Conservation (phyloP, 53 echinoderm and acorn worm species). For the Zoroaster sp. region DNA sequence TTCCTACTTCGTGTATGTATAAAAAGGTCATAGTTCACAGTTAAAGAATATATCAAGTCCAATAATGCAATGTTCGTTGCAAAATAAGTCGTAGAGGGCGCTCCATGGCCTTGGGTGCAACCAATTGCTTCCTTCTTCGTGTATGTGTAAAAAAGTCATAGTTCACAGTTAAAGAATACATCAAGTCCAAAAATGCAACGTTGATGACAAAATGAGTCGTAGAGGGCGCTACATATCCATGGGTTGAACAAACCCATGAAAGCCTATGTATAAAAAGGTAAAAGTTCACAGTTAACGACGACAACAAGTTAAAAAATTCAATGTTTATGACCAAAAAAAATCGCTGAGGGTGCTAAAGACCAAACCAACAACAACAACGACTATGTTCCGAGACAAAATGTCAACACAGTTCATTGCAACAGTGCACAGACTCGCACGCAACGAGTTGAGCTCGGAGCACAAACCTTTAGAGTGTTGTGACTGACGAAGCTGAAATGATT, state of each 20-base stretch:
- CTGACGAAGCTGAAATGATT: too few species aligned
- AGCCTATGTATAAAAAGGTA: neutral
- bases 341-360: neutral
- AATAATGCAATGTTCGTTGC: neutral
- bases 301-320: neutral
- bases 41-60: neutral
- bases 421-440: too few species aligned
- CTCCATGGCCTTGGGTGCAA: constrained; percentile 4
- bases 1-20: neutral
- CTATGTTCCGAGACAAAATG: too few species aligned
- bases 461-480: too few species aligned
- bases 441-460: too few species aligned
- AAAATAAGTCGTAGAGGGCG: neutral
- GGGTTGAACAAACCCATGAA: constrained; percentile 31
- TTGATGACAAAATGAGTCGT: neutral
- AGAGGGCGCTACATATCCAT: neutral
- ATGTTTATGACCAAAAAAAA: neutral
- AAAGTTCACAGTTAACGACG: neutral
- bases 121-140: constrained; percentile 18
- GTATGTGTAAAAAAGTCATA: neutral
- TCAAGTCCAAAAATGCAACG: neutral
- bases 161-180: neutral
- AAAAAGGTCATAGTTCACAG: constrained; percentile 11
- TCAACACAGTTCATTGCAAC: too few species aligned
- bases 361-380: too few species aligned